Evolutionary conservation across 2,888 invertebrate genomes (phyloP).

Genomic region (Parascotia fuliginaria): DNA sequence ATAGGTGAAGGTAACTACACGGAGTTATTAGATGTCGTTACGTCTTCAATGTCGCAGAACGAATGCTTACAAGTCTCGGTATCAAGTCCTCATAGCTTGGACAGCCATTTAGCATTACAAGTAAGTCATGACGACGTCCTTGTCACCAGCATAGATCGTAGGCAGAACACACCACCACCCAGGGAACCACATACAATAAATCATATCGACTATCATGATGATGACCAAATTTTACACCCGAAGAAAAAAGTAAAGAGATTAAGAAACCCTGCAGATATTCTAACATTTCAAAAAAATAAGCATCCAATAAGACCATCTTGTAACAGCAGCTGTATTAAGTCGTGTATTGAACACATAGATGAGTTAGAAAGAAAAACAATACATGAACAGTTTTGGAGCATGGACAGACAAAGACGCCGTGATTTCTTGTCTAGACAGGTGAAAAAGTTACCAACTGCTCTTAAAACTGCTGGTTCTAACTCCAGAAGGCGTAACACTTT

Average conservation of each 20-base stretch:
- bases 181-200: neutral
- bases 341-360: neutral
- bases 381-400: conserved; percentile 3
- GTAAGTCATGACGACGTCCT: neutral
- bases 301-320: conserved; percentile 6
- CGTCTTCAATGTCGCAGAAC: conserved; percentile 1
- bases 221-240: neutral
- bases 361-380: conserved; percentile 3
- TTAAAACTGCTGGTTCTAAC: conserved; percentile 2
- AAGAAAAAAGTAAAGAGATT: neutral
- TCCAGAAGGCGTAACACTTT: conserved; percentile 4
- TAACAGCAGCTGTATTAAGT: neutral
- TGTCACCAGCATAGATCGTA: neutral
- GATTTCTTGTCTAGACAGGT: conserved; percentile 9
- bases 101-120: neutral
- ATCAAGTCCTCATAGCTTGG: neutral
- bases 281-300: neutral
- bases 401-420: conserved; percentile 9
- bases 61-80: neutral
- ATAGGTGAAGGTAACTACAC: conserved; percentile 1
- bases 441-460: conserved; percentile 4
- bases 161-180: neutral
- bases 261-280: conserved; percentile 1
- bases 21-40: conserved; percentile 1
- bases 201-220: neutral